Base-by-base conservation (phyloP, 2,797 vertebrate genomes). In the Luscinia luscinia region DNA sequence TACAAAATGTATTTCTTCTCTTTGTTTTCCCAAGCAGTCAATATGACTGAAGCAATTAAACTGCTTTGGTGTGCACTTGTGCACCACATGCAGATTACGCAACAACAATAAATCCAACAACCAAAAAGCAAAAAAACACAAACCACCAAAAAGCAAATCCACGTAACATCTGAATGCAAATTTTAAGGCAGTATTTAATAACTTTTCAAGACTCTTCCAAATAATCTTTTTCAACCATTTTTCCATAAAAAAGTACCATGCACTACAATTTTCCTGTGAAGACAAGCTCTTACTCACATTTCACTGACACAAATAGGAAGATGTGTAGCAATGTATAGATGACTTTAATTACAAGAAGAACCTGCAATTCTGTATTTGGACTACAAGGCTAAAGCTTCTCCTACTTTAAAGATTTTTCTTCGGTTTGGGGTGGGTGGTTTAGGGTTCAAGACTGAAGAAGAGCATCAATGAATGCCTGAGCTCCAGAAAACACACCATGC, bases 321-420 rank as follows among this genome's bases (percentile, higher is more conserved):
- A 57, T 0, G 0, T 12, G 13, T 58, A 49, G 32, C 28, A 55
- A 52, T 41, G 49, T 49, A 41, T 4, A 86, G 24, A 28, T 12
- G 51, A 38, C 15, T 55, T 57, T 36, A 70, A 43, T 7, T 27
- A 72, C 40, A 75, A 46, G 15, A 84, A 69, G 3, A 34, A 24
- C 43, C 18, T 68, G 26, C 43, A 61, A 8, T 75, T 89, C 67
- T 62, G 9, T 43, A n/a, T 10, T 40, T 58, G 64, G 26, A 57
- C 57, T 34, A 77, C 11, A 61, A 75, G 9, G 19, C n/a, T 51
- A 58, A 9, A 28, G 26, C 22, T 75, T 70, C 48, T 66, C 40
- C 21, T 17, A 1, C 12, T 40, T 21, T n/a, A 22, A 84, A 74
- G 11, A 13, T 4, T 3, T 34, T 49, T 58, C 34, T 58, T 51